Evolutionary conservation across 2,888 invertebrate species (phyloP).

Genomic region (Nephrocerus scutellatus): DNA sequence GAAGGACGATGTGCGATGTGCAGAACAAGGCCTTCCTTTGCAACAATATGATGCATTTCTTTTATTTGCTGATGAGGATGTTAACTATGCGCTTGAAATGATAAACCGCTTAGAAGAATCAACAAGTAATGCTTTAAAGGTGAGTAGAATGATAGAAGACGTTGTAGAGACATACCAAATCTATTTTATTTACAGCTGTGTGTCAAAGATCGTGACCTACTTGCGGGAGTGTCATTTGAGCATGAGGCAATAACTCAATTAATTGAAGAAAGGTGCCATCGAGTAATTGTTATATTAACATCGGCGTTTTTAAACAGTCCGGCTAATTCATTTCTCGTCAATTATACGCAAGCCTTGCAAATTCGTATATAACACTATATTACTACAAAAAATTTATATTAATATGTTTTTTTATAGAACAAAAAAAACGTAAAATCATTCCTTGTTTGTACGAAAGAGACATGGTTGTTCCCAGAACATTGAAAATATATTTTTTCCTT

Average conservation of each 20-base stretch:
- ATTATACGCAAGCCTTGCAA: conserved; percentile 71
- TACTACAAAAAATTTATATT: neutral
- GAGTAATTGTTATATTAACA: conserved; percentile 72
- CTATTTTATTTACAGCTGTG: conserved; percentile 55
- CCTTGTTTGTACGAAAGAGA: conserved; percentile 64
- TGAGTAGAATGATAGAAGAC: conserved; percentile 32
- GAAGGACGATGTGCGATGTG: conserved; percentile 52
- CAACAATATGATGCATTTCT: conserved; percentile 74
- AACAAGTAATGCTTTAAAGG: conserved; percentile 54
- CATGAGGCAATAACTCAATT: conserved; percentile 65
- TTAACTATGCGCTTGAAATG: conserved; percentile 60
- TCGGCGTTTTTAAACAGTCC: conserved; percentile 66
- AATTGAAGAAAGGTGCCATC: conserved; percentile 69
- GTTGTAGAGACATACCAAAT: neutral
- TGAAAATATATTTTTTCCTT: conserved; percentile 60
- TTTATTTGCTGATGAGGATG: conserved; percentile 67
- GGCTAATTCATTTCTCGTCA: conserved; percentile 70
- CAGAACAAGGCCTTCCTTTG: conserved; percentile 48
- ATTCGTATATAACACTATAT: conserved; percentile 67
- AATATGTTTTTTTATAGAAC: conserved; percentile 50
- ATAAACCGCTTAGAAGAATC: conserved; percentile 56
- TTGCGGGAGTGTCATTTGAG: conserved; percentile 63
- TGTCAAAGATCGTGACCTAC: conserved; percentile 64
- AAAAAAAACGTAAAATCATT: conserved; percentile 58
- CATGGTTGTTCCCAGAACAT: conserved; percentile 55